phyloP scores from a whole-genome alignment of 2,113 vertebrate genomes.

The Alaudala cheleensis region DNA sequence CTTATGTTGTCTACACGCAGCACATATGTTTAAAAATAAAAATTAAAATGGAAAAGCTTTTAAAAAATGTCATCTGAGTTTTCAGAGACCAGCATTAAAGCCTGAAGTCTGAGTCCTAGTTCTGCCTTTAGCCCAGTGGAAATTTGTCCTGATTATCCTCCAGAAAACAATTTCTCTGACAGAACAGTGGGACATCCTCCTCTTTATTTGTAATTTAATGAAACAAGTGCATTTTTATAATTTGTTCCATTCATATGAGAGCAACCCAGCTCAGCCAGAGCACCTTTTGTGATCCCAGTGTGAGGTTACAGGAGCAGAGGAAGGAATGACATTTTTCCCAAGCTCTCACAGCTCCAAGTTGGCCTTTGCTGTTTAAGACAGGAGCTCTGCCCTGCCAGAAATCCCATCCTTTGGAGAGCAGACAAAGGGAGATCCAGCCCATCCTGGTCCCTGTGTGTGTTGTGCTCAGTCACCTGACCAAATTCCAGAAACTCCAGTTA shows the following conservation, averaged over 20 bases:
- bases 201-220: neutral
- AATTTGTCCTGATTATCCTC: neutral
- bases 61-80: neutral
- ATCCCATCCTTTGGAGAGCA: neutral
- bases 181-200: neutral
- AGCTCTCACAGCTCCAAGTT: neutral
- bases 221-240: neutral
- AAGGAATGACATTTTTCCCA: neutral
- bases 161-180: neutral
- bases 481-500: neutral
- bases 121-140: neutral
- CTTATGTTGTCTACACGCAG: neutral
- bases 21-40: conserved; percentile 40
- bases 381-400: neutral
- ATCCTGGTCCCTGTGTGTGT: neutral
- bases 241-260: neutral
- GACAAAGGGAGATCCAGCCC: neutral
- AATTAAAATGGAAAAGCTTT: conserved; percentile 3
- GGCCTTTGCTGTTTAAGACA: neutral
- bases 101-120: neutral
- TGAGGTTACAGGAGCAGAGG: neutral
- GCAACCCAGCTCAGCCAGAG: neutral
- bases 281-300: neutral
- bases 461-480: neutral
- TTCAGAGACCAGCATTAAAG: neutral